phyloP scores from a whole-genome alignment of 2,888 invertebrate genomes.

The Tipula lateralis region DNA sequence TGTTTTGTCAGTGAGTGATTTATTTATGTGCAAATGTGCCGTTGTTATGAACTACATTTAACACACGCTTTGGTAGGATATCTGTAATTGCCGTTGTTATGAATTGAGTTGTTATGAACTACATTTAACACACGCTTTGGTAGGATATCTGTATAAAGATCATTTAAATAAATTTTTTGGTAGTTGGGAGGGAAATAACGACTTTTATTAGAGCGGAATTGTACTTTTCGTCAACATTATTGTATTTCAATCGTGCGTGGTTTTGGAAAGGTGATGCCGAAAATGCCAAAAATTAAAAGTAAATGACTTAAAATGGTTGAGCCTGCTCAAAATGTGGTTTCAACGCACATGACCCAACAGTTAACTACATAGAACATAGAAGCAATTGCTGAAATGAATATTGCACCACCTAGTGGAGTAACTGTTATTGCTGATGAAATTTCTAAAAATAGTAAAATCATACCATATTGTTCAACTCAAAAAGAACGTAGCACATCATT shows the following conservation, averaged over 20 bases:
- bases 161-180: background rate
- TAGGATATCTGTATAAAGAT: no score
- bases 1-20: background rate
- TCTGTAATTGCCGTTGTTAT: rapidly evolving
- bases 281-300: background rate
- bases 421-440: background rate
- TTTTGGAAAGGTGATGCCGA: no score
- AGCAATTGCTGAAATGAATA: background rate
- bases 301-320: background rate
- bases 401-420: background rate
- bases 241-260: no score
- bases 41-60: no score
- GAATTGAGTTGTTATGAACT: no score
- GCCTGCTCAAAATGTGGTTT: no score
- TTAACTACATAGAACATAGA: no score
- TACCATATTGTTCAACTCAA: background rate
- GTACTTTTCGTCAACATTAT: no score
- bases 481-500: background rate
- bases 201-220: background rate
- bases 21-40: background rate
- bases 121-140: no score
- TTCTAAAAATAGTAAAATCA: background rate
- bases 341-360: no score
- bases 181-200: background rate
- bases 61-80: no score